These are phyloP conservation scores for Drymodes brunneopygia DNA, from an alignment of 2,113 vertebrate species.

Conservation along the genomic window DNA sequence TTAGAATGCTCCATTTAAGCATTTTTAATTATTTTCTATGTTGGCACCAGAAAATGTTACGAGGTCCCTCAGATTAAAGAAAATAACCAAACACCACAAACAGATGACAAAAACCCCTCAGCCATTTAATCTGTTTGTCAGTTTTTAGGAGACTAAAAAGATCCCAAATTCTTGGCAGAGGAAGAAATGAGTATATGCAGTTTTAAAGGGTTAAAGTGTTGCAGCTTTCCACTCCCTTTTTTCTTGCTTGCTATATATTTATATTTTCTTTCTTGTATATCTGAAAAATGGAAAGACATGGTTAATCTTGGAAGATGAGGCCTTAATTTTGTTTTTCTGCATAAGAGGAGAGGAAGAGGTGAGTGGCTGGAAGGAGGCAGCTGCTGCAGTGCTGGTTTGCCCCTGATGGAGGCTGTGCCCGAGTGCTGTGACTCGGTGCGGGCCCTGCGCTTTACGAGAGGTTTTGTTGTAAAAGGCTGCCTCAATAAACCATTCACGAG, in stretches of 20 bases:
- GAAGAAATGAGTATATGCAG: background rate
- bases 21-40: background rate
- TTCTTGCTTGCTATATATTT: background rate
- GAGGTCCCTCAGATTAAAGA: background rate
- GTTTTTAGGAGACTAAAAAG: background rate
- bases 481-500: constrained; percentile 31
- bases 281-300: background rate
- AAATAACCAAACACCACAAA: background rate
- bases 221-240: background rate
- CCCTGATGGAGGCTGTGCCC: background rate
- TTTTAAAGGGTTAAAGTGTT: background rate
- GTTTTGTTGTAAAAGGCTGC: constrained; percentile 1
- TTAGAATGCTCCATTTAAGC: background rate
- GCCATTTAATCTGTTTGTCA: background rate
- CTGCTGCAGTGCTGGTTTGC: background rate
- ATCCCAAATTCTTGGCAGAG: background rate
- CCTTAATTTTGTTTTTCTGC: background rate
- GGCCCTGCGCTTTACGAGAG: background rate
- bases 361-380: background rate
- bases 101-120: background rate
- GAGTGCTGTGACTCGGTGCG: background rate
- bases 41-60: background rate
- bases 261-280: background rate
- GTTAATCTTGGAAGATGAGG: background rate
- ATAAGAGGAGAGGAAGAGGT: background rate